Percentiles rank a stretch among this genome's conserved stretches.
Conservation (phyloP, 2,888 invertebrate species). For the Athalia circularis region DNA sequence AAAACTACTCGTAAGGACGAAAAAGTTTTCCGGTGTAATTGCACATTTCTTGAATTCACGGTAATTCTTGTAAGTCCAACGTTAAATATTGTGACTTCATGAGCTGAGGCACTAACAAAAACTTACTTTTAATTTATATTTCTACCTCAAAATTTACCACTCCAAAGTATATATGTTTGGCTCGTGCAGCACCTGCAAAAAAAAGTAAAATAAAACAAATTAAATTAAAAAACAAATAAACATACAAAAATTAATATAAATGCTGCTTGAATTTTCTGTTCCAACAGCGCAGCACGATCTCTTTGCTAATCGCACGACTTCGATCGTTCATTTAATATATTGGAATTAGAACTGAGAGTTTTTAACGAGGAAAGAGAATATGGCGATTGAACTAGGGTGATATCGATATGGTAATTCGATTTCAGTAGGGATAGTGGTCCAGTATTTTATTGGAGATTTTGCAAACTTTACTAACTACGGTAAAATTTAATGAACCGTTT, state of each 20-base stretch:
- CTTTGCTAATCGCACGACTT: too few species aligned
- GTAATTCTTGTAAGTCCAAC: conserved; percentile 34
- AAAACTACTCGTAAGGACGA: conserved; percentile 25
- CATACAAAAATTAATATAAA: too few species aligned
- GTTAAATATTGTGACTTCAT: conserved; percentile 39
- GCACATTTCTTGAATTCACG: conserved; percentile 50
- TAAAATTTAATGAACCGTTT: conserved; percentile 32
- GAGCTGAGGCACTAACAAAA: conserved; percentile 3
- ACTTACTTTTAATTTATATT: conserved; percentile 36
- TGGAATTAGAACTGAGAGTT: conserved; percentile 3
- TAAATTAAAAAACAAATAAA: too few species aligned
- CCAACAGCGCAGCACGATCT: too few species aligned
- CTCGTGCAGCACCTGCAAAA: too few species aligned
- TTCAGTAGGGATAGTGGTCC: background rate
- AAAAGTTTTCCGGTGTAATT: conserved; percentile 64
- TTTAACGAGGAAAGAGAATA: conserved; percentile 1
- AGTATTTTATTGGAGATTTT: conserved; percentile 9
- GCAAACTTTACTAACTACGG: conserved; percentile 10
- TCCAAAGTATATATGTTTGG: too few species aligned
- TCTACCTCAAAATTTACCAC: conserved; percentile 20
- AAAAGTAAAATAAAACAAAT: too few species aligned
- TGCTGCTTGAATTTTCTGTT: too few species aligned
- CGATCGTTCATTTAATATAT: conserved; percentile 3
- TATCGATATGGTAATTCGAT: conserved; percentile 11
- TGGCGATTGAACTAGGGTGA: background rate